These are phyloP conservation scores for Periparus ater DNA, from an alignment of 2,797 vertebrate genomes.

Conservation along the genomic window DNA sequence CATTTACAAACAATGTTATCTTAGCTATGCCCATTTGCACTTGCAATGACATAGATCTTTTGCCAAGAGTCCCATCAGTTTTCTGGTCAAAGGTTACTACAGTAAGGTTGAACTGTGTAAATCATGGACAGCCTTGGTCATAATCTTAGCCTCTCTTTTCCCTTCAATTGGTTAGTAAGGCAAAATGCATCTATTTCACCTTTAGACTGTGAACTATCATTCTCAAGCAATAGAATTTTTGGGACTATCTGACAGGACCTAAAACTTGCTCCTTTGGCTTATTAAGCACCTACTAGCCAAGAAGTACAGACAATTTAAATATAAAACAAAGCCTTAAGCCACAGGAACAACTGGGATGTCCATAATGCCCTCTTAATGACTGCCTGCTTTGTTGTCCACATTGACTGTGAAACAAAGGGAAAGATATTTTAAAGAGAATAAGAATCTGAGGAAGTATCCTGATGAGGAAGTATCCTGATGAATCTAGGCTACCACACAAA, in stretches of 20 bases:
- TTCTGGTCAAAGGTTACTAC: not conserved
- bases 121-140: not conserved
- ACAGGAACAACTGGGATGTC: not conserved
- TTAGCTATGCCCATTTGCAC: not conserved
- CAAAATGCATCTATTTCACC: not conserved
- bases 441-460: not conserved
- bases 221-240: not conserved
- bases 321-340: not conserved
- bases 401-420: not conserved
- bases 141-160: not conserved
- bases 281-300: not conserved
- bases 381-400: not conserved
- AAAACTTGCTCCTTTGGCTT: not conserved
- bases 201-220: not conserved
- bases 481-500: not conserved
- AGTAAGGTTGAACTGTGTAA: not conserved
- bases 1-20: not conserved
- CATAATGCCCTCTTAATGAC: not conserved
- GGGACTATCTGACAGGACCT: not conserved
- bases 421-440: not conserved
- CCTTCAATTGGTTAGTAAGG: not conserved
- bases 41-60: not conserved
- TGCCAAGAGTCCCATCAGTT: not conserved
- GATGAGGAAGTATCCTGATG: not conserved
- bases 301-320: not conserved